phyloP scores from a whole-genome alignment of 2,113 vertebrate species.

The Forbesichthys papilliferus region DNA sequence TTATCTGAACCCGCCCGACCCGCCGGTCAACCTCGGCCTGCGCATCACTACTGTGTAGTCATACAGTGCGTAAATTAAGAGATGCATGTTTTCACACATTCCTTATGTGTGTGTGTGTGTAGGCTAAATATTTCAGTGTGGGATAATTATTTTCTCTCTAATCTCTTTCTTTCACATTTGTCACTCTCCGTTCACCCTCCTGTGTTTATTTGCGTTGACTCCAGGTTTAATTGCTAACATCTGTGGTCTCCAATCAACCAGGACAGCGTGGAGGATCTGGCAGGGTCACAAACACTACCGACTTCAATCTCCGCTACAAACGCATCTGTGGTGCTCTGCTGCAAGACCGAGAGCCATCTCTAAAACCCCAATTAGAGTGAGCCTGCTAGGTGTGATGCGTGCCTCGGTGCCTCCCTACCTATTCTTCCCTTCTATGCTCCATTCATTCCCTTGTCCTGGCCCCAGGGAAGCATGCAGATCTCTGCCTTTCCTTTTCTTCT shows the following conservation, averaged over 20 bases:
- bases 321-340: constrained; percentile 36
- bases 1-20: no score
- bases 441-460: constrained; percentile 35
- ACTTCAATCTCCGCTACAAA: constrained; percentile 40
- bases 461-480: background rate
- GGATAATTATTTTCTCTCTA: background rate
- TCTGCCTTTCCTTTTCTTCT: constrained; percentile 10
- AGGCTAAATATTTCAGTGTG: background rate
- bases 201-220: background rate
- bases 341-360: constrained; percentile 36
- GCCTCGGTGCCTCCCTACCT: constrained; percentile 32
- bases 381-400: constrained; percentile 44
- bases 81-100: background rate
- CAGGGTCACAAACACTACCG: constrained; percentile 49
- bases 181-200: background rate
- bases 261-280: constrained; percentile 29
- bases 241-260: background rate
- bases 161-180: background rate
- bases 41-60: no score
- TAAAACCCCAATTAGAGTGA: constrained; percentile 67
- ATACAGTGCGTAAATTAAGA: background rate
- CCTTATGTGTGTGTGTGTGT: background rate
- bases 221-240: constrained; percentile 32
- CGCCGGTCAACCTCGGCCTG: no score
- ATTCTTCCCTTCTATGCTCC: constrained; percentile 12